Base-by-base conservation (phyloP, 2,113 vertebrate genomes). In the Solea solea region DNA sequence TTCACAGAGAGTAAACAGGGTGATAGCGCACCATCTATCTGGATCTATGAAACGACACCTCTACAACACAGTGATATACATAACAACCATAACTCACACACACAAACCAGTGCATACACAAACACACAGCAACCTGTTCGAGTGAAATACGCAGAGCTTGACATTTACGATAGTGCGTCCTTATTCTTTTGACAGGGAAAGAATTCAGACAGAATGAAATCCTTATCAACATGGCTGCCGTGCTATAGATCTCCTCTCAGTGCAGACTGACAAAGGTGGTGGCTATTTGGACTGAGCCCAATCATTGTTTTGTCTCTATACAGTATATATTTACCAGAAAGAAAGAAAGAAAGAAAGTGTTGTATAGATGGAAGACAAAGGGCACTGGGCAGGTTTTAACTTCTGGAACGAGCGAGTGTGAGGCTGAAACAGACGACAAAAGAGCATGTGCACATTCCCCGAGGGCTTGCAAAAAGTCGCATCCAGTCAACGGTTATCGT, bases 191-290 rank as follows among this genome's bases (percentile, higher is more conserved):
- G 88, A 88, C 82, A 65, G 66, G 65, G 52, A 56, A 56, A 83
- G 86, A 82, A 80, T 83, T 83, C 73, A 80, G 82, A 83, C 50
- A 68, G 78, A 89, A 73, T 83, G 70, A 84, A 86, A 86, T 85
- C 69, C 84, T 82, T 86, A 86, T 87, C 85, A 89, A 68, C 70
- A 76, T 69, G 70, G 78, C 81, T 10, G 58, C 63, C 10, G 51
- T 6, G 64, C 72, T 75, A 82, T 84, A 79, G 78, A 82, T 90
- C 81, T 69, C 50, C 66, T 57, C 76, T 65, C 27, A 53, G 15
- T 27, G 1, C 74, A 65, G 79, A 74, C 70, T 81, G 84, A 83
- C 80, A 78, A 75, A 78, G 62, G 44, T 12, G 57, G 10, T 28
- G 42, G 4, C 10, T 13, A 1, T 61, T 76, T 80, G 79, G 72